Percentiles rank a stretch among this genome's conserved stretches.
Evolutionary conservation across 1,140 invertebrate genomes (phyloP).

Genomic region (Anastrepha ludens): DNA sequence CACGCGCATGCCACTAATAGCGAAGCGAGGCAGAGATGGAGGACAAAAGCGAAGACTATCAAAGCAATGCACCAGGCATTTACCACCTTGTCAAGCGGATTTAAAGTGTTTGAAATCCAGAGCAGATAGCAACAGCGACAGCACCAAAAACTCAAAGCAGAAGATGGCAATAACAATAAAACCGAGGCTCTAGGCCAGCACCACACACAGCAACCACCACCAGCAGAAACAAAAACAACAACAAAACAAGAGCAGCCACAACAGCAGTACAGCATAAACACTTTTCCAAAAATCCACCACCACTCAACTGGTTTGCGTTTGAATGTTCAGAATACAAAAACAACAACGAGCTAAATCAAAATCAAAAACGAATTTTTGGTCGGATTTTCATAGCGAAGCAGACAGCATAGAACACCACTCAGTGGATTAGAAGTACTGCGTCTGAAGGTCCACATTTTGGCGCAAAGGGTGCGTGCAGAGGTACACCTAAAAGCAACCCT

Average conservation of each 20-base stretch:
- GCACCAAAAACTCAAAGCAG: background rate
- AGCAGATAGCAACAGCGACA: background rate
- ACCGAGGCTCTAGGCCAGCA: background rate
- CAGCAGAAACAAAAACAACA: background rate
- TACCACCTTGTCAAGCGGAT: slow-evolving; percentile 43
- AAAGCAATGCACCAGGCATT: slow-evolving; percentile 22
- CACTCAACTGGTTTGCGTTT: background rate
- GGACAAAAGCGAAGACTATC: background rate
- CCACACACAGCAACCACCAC: slow-evolving; percentile 8
- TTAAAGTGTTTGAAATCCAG: slow-evolving; percentile 14
- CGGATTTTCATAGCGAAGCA: slow-evolving; percentile 19
- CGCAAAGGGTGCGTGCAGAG: background rate
- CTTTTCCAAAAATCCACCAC: background rate
- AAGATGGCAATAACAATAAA: background rate
- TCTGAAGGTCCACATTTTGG: background rate
- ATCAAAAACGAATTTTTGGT: slow-evolving; percentile 3
- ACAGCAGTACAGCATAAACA: slow-evolving; percentile 1
- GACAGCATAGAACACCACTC: background rate
- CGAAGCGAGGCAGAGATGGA: background rate
- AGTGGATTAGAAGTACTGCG: slow-evolving; percentile 25
- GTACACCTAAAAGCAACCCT: slow-evolving; percentile 34
- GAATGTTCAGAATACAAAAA: background rate
- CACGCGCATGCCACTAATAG: background rate
- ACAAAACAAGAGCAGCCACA: background rate
- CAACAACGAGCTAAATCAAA: background rate